These are phyloP conservation scores for Micromesistius poutassou DNA, from an alignment of 2,797 vertebrate species.

Conservation along the genomic window DNA sequence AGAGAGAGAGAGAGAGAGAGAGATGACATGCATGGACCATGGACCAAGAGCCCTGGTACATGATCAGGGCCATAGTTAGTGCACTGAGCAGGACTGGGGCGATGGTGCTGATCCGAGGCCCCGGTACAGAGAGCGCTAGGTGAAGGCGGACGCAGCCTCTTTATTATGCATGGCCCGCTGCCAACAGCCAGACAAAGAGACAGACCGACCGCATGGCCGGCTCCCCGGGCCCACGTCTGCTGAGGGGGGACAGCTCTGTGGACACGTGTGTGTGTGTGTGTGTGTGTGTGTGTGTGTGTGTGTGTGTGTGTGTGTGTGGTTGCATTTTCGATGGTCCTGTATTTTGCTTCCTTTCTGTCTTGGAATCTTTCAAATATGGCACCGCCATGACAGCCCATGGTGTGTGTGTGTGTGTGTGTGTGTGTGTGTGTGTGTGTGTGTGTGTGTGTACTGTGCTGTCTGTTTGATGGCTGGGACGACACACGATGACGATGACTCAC, in stretches of 20 bases:
- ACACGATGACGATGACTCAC: constrained; percentile 60
- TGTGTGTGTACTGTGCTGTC: constrained; percentile 28
- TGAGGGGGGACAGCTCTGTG: constrained; percentile 54
- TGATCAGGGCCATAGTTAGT: neutral
- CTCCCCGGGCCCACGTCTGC: constrained; percentile 37
- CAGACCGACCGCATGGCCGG: constrained; percentile 35
- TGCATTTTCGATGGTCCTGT: neutral
- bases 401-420: constrained; percentile 16
- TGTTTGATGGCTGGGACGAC: constrained; percentile 46
- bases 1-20: too few relatives aligned
- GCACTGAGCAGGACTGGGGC: neutral
- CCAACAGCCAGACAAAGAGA: constrained; percentile 54
- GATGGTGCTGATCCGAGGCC: constrained; percentile 20
- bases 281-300: constrained; percentile 31
- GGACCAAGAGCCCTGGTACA: neutral
- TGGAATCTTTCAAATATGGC: too few relatives aligned
- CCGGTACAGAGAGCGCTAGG: constrained; percentile 52
- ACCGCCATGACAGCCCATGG: too few relatives aligned
- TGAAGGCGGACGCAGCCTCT: constrained; percentile 52
- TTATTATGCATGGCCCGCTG: constrained; percentile 67
- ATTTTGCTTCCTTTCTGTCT: too few relatives aligned
- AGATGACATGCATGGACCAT: too few relatives aligned
- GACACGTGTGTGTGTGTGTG: constrained; percentile 19
- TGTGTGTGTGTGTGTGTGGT: constrained; percentile 18
- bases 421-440: constrained; percentile 25